Evolutionary conservation across 2,113 vertebrate species (phyloP).

Genomic region (Ascaphus truei): DNA sequence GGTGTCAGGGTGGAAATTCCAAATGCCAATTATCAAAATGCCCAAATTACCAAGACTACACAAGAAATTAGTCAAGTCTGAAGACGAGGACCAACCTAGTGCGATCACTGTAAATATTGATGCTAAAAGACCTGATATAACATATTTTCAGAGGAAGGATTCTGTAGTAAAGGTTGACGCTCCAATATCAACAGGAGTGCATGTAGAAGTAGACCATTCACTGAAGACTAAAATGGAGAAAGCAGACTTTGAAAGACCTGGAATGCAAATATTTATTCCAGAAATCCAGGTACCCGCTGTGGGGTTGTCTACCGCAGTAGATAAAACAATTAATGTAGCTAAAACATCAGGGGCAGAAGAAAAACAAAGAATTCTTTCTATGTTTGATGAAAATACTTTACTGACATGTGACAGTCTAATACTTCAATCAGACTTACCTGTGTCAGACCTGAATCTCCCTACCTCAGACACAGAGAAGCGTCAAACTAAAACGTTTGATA

Average conservation of each 20-base stretch:
- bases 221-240: neutral
- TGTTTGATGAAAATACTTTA: neutral
- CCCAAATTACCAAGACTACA: conserved; percentile 7
- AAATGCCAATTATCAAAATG: conserved; percentile 21
- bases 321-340: neutral
- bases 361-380: neutral
- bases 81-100: neutral
- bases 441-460: neutral
- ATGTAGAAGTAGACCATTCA: neutral
- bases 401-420: neutral
- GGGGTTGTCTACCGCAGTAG: no score
- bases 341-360: neutral
- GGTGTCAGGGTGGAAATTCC: conserved; percentile 3
- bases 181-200: neutral
- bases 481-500: neutral
- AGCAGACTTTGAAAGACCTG: neutral
- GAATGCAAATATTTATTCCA: neutral
- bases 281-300: neutral
- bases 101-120: neutral
- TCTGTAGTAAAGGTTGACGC: neutral
- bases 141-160: neutral
- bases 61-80: neutral
- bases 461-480: neutral
- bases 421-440: neutral
- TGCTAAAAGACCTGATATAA: neutral